Evolutionary conservation across 1,140 invertebrate species (phyloP).

Genomic region (Bombus terrestris): DNA sequence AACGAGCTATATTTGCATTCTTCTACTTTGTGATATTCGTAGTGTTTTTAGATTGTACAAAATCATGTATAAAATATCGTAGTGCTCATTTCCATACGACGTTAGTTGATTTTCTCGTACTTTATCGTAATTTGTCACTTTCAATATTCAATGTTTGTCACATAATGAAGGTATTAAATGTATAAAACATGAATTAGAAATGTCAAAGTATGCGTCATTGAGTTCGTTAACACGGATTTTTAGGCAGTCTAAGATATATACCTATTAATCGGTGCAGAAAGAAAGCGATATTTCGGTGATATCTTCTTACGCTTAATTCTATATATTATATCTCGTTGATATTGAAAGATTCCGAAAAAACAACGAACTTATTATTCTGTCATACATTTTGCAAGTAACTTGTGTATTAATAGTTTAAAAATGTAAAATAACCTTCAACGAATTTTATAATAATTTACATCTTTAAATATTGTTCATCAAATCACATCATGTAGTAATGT

Average conservation of each 20-base stretch:
- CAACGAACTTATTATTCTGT: constrained; percentile 15
- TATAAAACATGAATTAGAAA: constrained; percentile 24
- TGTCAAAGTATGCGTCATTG: constrained; percentile 21
- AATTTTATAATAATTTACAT: constrained; percentile 16
- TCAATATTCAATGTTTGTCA: background rate
- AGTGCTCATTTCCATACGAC: background rate
- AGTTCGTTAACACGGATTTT: constrained; percentile 20
- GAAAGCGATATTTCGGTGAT: background rate
- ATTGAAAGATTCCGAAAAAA: background rate
- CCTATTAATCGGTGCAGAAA: background rate
- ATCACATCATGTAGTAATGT: constrained; percentile 1
- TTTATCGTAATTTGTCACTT: background rate
- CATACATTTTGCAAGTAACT: background rate
- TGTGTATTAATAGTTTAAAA: constrained; percentile 9
- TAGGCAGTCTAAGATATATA: background rate
- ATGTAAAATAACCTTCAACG: constrained; percentile 37
- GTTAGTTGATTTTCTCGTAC: background rate
- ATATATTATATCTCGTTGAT: background rate
- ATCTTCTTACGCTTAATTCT: background rate
- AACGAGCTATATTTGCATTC: constrained; percentile 23
- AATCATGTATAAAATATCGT: constrained; percentile 23
- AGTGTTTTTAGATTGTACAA: constrained; percentile 26
- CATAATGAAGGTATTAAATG: background rate
- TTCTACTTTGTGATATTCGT: constrained; percentile 22
- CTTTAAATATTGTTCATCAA: background rate